Percentiles rank a stretch among this genome's conserved stretches.
phyloP scores from a whole-genome alignment of 2,888 invertebrate species.

The Pseudeuparius sepicola region DNA sequence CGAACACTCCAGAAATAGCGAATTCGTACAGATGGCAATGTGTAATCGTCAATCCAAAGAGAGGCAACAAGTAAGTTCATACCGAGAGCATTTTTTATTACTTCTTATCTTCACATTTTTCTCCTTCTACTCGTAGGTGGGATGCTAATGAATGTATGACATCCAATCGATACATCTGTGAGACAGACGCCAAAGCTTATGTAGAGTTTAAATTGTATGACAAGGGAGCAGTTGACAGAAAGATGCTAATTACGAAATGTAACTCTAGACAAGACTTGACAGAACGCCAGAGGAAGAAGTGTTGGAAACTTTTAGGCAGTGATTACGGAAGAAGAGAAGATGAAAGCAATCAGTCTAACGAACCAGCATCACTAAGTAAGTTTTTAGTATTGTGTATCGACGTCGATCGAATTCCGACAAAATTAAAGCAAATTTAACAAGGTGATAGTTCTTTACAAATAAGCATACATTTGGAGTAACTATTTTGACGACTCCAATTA shows the following conservation, averaged over 20 bases:
- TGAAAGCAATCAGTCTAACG: conserved; percentile 13
- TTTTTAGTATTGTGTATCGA: no score
- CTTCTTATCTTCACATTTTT: not conserved
- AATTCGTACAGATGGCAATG: conserved; percentile 43
- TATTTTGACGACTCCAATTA: no score
- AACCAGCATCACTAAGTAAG: conserved; percentile 24
- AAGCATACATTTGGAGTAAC: no score
- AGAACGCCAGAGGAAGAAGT: conserved; percentile 23
- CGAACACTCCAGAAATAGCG: conserved; percentile 44
- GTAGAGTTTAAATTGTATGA: conserved; percentile 22
- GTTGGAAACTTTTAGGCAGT: conserved; percentile 23
- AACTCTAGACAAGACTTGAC: conserved; percentile 21
- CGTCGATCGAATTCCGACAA: no score
- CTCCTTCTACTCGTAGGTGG: conserved; percentile 50
- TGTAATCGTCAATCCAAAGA: conserved; percentile 19
- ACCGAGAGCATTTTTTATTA: not conserved
- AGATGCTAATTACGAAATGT: conserved; percentile 25
- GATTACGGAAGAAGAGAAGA: conserved; percentile 6
- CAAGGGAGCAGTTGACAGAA: conserved; percentile 21
- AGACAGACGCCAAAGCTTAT: conserved; percentile 30
- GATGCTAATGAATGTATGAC: conserved; percentile 51
- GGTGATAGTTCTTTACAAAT: no score
- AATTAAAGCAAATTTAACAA: no score
- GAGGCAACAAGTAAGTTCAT: conserved; percentile 19
- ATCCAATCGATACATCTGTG: conserved; percentile 55